Percentiles rank a stretch among this genome's conserved stretches.
Conservation (phyloP, 2,888 invertebrate genomes). For the Brachyopa scutellaris region DNA sequence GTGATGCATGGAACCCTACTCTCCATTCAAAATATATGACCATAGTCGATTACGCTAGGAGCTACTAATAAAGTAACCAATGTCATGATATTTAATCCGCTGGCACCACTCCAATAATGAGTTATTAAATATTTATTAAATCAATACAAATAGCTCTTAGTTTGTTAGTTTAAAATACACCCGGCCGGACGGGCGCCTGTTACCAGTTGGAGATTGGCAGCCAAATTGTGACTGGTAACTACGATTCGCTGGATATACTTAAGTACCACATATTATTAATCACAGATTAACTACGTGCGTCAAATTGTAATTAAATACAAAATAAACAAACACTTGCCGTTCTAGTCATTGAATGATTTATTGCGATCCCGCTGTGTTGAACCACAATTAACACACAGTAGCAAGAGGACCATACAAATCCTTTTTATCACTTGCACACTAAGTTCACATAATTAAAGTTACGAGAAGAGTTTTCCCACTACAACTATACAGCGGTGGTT, state of each 20-base stretch:
- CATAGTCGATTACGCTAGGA: too few relatives aligned
- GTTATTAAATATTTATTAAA: too few relatives aligned
- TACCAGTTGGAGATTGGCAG: slow-evolving; percentile 7
- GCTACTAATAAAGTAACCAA: too few relatives aligned
- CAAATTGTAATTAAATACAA: slow-evolving; percentile 39
- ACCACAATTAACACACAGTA: slow-evolving; percentile 39
- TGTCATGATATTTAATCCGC: too few relatives aligned
- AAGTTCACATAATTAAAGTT: slow-evolving; percentile 32
- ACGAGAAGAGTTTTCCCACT: neutral
- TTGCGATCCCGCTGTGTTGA: slow-evolving; percentile 34
- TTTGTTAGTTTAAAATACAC: neutral
- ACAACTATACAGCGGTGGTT: too few relatives aligned
- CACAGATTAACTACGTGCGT: slow-evolving; percentile 56
- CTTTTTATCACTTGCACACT: slow-evolving; percentile 45
- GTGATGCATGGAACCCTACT: too few relatives aligned
- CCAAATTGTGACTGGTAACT: slow-evolving; percentile 27
- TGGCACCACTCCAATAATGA: too few relatives aligned
- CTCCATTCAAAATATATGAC: too few relatives aligned
- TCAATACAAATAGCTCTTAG: too few relatives aligned
- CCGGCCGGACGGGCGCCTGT: neutral
- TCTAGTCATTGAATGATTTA: slow-evolving; percentile 28
- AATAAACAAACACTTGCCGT: slow-evolving; percentile 9
- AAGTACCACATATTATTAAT: slow-evolving; percentile 52
- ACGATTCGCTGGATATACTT: neutral
- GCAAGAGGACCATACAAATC: slow-evolving; percentile 41